A percentile compares a stretch with the other conserved stretches of the same genome.
These are phyloP conservation scores for Platycnemis pennipes DNA, from an alignment of 2,888 invertebrate species.

Conservation along the genomic window DNA sequence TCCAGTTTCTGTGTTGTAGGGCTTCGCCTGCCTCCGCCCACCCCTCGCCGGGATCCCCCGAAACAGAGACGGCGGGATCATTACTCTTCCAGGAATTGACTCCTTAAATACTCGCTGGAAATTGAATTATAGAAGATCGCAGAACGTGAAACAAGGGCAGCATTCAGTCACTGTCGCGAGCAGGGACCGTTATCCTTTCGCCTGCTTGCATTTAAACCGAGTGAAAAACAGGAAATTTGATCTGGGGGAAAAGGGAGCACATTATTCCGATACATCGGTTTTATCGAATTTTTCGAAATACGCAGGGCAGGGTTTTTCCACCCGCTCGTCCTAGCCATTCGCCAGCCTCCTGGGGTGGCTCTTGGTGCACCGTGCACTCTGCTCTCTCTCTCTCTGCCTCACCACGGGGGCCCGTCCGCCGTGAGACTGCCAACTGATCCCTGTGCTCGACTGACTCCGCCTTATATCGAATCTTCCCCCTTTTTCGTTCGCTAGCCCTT, in stretches of 20 bases:
- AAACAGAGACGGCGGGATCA: neutral
- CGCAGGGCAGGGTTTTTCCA: neutral
- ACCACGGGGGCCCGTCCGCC: neutral
- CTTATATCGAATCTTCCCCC: neutral
- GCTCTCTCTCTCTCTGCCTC: neutral
- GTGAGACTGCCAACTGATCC: neutral
- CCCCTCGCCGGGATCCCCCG: neutral
- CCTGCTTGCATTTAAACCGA: slow-evolving; percentile 17
- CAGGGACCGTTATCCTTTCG: neutral
- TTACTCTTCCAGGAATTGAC: slow-evolving; percentile 3
- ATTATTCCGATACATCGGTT: slow-evolving; percentile 65
- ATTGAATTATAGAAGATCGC: neutral
- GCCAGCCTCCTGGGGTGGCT: too few species aligned
- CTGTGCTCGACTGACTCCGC: neutral
- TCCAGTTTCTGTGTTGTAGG: too few species aligned
- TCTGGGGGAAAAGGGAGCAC: slow-evolving; percentile 33
- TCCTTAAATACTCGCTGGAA: neutral
- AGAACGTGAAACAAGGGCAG: neutral
- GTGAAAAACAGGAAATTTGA: slow-evolving; percentile 58
- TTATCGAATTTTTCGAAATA: slow-evolving; percentile 29
- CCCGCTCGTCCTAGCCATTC: neutral
- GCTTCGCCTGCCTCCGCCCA: neutral
- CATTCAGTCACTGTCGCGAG: neutral
- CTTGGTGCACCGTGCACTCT: neutral
- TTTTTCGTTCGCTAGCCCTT: neutral